Evolutionary conservation across 37 sponge, comb jelly and placozoan genomes (phyloP).

Genomic region (Agelas oroides): DNA sequence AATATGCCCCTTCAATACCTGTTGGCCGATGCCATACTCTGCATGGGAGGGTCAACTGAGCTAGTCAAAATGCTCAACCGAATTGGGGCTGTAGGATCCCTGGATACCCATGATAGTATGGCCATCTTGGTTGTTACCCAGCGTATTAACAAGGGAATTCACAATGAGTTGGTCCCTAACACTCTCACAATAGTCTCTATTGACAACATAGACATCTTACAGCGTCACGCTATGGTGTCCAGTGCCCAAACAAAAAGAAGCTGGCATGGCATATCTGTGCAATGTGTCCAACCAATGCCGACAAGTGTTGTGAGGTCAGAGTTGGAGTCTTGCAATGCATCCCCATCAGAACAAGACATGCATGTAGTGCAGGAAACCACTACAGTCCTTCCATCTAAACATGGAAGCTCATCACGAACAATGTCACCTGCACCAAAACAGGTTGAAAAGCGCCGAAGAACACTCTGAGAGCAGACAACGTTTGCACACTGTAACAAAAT

Average conservation of each 20-base stretch:
- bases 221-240: constrained; percentile 7
- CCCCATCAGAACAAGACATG: not conserved
- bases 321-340: not conserved
- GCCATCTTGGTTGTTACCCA: not conserved
- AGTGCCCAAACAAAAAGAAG: constrained; percentile 1
- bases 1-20: not conserved
- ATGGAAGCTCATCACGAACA: not conserved
- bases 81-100: constrained; percentile 4
- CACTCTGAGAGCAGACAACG: not conserved
- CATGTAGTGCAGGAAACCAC: too few species aligned
- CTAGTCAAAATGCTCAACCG: constrained; percentile 8
- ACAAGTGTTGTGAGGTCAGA: not conserved
- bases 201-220: constrained; percentile 12
- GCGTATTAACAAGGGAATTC: not conserved
- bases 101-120: not conserved
- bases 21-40: not conserved
- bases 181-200: not conserved
- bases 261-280: constrained; percentile 8
- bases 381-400: not conserved
- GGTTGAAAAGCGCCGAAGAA: not conserved
- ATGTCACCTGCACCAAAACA: constrained; percentile 2
- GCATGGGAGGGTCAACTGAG: constrained; percentile 3
- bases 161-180: not conserved
- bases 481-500: not conserved
- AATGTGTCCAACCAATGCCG: constrained; percentile 5